These are phyloP conservation scores for Catharus fuscescens DNA, from an alignment of 2,113 vertebrate species.

Conservation along the genomic window DNA sequence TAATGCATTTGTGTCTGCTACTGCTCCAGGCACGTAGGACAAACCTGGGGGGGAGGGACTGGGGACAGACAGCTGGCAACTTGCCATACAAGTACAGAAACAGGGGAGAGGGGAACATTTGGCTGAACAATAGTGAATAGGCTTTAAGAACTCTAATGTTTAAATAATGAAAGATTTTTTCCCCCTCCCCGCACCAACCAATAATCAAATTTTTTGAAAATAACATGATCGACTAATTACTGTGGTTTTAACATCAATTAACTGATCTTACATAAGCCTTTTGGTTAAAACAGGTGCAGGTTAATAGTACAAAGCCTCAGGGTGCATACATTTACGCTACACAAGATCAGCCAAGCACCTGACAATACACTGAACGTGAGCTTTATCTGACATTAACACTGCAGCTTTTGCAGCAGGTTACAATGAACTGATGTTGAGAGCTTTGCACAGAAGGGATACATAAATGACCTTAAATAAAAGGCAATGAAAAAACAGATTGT, in stretches of 20 bases:
- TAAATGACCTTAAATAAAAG: neutral
- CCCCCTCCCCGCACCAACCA: accelerated
- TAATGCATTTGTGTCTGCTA: neutral
- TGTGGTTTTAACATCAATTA: neutral
- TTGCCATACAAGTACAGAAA: slow-evolving; percentile 62
- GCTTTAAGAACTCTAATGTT: slow-evolving; percentile 58
- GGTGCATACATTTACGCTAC: neutral
- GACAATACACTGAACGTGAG: neutral
- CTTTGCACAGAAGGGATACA: neutral
- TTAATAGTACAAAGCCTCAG: neutral
- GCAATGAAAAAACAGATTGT: neutral
- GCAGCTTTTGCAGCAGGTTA: neutral
- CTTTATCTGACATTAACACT: neutral
- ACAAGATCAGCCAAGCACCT: neutral
- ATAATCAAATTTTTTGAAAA: neutral
- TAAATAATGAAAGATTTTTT: slow-evolving; percentile 9
- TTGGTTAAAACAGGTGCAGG: neutral
- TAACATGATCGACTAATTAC: neutral
- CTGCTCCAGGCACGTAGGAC: neutral
- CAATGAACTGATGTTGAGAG: neutral
- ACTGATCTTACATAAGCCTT: neutral
- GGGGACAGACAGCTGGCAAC: slow-evolving; percentile 1
- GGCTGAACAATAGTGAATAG: slow-evolving; percentile 74
- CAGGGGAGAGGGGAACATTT: slow-evolving; percentile 59
- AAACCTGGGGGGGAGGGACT: neutral